Base-by-base conservation (phyloP, 2,113 vertebrate species). In the Micronycteris hirsuta region DNA sequence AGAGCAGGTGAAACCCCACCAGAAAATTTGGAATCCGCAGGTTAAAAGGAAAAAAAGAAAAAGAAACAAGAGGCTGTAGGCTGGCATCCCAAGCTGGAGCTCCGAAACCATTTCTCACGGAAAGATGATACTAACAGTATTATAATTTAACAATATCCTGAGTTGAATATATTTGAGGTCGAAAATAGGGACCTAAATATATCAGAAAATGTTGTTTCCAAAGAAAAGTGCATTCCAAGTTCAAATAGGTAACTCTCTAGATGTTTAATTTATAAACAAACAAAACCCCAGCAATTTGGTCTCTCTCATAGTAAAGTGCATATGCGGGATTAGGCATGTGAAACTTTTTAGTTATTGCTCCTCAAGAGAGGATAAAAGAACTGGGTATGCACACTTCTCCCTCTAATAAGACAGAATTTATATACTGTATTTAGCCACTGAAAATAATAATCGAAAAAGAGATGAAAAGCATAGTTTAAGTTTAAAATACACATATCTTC, bases 141-240 rank as follows among this genome's bases (percentile, higher is more conserved):
- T 43, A 47, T 86, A 95, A 91, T 76, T 80, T 49, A 74, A 36
- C 20, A 31, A 74, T 61, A 84, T 43, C 61, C 31, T 56, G 20
- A 16, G 31, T 36, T 80, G 58, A 86, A 67, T 92, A 86, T 41
- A 89, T 36, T n/a, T 88, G 14, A 92, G 33, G 17, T 90, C 1
- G 2, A 94, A 97, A 89, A 70, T 31, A 76, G 14, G 52, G 7
- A 76, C 26, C 41, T 86, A 78, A 58, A 71, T 77, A 80, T 89
- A 89, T 63, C 52, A 63, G 58, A 91, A 89, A 95, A 88, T 28
- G 65, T 83, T 28, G 77, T 83, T 94, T 84, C 47, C 41, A 95
- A 92, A 4, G 68, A 67, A 86, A 94, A 52, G 36, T 67, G 43
- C 11, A 71, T 49, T 91, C 47, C 65, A 89, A 94, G 87, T 89